A percentile compares a stretch with the other conserved stretches of the same genome.
phyloP scores from a whole-genome alignment of 2,888 invertebrate genomes.

The Protodeltote pygarga region DNA sequence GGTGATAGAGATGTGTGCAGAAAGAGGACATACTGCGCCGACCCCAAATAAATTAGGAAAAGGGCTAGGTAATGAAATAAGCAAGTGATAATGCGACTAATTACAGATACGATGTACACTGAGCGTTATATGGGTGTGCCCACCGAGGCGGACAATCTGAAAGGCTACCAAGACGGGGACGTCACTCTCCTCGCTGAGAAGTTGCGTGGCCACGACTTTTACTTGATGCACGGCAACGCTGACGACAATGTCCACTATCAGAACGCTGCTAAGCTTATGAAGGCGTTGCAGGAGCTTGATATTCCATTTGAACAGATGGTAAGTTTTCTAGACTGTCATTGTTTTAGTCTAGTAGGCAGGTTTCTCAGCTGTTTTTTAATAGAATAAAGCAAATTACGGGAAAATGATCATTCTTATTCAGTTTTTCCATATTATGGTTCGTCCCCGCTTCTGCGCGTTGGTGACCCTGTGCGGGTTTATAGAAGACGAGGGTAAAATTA shows the following conservation, averaged over 20 bases:
- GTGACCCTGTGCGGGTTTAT: too few relatives aligned
- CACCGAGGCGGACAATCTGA: slow-evolving; percentile 89
- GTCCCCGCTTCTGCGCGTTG: too few relatives aligned
- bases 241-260: slow-evolving; percentile 97
- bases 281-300: slow-evolving; percentile 90
- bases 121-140: slow-evolving; percentile 97
- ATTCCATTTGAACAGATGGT: slow-evolving; percentile 95
- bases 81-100: neutral
- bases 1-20: too few relatives aligned
- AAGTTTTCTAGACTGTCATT: slow-evolving; percentile 41
- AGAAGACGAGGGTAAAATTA: too few relatives aligned
- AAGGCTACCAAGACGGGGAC: slow-evolving; percentile 91
- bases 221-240: slow-evolving; percentile 96
- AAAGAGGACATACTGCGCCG: too few relatives aligned
- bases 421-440: too few relatives aligned
- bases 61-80: neutral
- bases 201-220: slow-evolving; percentile 91
- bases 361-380: too few relatives aligned
- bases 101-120: slow-evolving; percentile 95
- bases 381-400: too few relatives aligned
- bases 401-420: too few relatives aligned
- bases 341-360: too few relatives aligned
- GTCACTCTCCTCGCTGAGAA: slow-evolving; percentile 89
- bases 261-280: slow-evolving; percentile 92
- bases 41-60: too few relatives aligned